These are phyloP conservation scores for Urocynchramus pylzowi DNA, from an alignment of 2,113 vertebrate species.

Conservation along the genomic window DNA sequence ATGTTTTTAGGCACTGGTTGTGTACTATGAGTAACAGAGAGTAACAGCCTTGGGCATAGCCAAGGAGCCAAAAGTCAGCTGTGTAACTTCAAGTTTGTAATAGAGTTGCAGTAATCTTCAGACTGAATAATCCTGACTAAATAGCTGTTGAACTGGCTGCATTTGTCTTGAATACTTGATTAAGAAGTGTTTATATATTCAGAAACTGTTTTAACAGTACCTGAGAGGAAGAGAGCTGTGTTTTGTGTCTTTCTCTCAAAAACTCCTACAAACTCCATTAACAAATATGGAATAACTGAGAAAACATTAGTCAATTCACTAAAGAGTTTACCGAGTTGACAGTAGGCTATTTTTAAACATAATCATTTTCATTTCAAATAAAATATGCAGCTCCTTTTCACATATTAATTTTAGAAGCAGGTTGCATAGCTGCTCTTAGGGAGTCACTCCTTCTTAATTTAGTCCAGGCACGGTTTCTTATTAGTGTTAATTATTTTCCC, in stretches of 20 bases:
- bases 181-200: background rate
- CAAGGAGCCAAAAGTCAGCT: background rate
- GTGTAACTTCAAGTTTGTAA: background rate
- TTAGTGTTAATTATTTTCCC: background rate
- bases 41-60: background rate
- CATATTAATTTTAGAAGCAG: background rate
- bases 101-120: background rate
- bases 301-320: background rate
- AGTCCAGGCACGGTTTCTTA: background rate
- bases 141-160: background rate
- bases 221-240: background rate
- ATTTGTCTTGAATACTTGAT: background rate
- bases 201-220: background rate
- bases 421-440: background rate
- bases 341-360: constrained; percentile 14
- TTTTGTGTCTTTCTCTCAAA: background rate
- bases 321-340: background rate
- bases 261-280: background rate
- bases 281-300: background rate
- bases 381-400: background rate
- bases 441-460: background rate
- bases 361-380: background rate
- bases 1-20: background rate
- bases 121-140: background rate
- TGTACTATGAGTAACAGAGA: background rate